Percentiles rank a stretch among this genome's conserved stretches.
phyloP scores from a whole-genome alignment of 2,888 invertebrate species.

The Mycalesis mineus region DNA sequence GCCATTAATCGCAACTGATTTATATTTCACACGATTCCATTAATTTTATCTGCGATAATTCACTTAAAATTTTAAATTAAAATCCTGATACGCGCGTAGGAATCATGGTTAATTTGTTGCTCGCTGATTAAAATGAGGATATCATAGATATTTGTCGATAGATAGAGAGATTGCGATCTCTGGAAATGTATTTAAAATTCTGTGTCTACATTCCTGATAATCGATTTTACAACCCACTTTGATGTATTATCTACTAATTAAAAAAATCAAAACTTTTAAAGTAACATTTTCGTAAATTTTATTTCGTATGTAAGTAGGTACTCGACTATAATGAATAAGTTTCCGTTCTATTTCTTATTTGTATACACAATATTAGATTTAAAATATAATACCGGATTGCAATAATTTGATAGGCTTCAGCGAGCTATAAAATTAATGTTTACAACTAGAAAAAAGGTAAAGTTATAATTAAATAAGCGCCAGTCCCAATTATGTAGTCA shows the following conservation, averaged over 20 bases:
- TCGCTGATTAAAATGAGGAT: constrained; percentile 5
- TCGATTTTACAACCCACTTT: neutral
- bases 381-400: neutral
- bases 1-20: constrained; percentile 48
- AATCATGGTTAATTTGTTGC: constrained; percentile 11
- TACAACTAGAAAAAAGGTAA: constrained; percentile 31
- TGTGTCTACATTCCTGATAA: neutral
- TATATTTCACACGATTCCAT: constrained; percentile 45
- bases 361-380: neutral
- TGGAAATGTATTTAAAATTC: neutral
- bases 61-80: constrained; percentile 40
- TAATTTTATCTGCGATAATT: constrained; percentile 32
- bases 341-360: neutral
- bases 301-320: too few species aligned
- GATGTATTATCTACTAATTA: too few species aligned
- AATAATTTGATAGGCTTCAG: neutral
- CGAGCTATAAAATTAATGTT: neutral
- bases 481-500: constrained; percentile 50
- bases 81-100: constrained; percentile 8
- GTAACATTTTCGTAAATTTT: too few species aligned
- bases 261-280: too few species aligned
- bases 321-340: neutral
- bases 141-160: constrained; percentile 5
- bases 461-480: constrained; percentile 43
- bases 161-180: neutral